These are phyloP conservation scores for Propithecus deckenii DNA, from an alignment of 2,797 vertebrate genomes.

Conservation along the genomic window DNA sequence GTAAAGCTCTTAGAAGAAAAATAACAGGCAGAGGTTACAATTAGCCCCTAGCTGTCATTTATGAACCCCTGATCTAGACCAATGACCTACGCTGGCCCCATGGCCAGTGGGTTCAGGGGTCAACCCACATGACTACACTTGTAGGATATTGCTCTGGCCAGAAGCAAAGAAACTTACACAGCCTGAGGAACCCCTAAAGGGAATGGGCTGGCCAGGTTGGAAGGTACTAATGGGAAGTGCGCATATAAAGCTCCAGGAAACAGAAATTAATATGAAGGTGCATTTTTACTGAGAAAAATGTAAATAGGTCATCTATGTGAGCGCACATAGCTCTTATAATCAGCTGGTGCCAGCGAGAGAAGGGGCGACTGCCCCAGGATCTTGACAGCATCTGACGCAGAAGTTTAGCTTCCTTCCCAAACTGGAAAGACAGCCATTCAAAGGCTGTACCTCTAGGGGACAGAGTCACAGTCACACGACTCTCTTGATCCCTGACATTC, in stretches of 20 bases:
- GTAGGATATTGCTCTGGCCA: neutral
- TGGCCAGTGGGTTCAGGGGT: neutral
- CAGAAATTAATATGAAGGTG: neutral
- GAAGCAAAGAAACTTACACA: neutral
- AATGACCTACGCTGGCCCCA: accelerated
- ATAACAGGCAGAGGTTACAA: neutral
- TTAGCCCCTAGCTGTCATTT: neutral
- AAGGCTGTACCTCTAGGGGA: neutral
- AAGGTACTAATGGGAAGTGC: neutral
- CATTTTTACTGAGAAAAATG: neutral
- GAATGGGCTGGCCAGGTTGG: neutral
- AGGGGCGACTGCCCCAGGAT: neutral
- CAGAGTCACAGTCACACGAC: neutral
- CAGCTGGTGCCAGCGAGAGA: neutral
- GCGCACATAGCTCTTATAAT: accelerated
- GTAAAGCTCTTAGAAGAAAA: neutral
- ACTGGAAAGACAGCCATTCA: neutral
- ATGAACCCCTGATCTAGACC: neutral
- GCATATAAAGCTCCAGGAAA: neutral
- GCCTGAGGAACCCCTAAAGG: neutral
- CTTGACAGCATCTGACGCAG: neutral
- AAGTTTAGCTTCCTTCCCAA: neutral
- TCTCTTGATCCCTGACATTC: neutral
- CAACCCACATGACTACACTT: too few species aligned
- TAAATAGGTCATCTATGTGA: accelerated